Conservation (phyloP, 2,113 vertebrate species). For the Peucedramus taeniatus region DNA sequence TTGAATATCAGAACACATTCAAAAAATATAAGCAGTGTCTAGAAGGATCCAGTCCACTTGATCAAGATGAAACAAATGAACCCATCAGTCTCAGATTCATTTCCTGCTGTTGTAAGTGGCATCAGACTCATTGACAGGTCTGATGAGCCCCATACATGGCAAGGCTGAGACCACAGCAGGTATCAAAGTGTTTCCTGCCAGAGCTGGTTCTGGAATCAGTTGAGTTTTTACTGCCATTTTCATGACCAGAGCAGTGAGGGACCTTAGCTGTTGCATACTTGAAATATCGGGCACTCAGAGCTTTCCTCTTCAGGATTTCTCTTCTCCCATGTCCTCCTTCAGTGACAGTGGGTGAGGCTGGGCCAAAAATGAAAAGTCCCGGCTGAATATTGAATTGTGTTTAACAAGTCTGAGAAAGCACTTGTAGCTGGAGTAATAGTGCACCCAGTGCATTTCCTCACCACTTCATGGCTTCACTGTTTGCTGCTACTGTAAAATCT, state of each 20-base stretch:
- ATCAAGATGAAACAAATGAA: constrained; percentile 40
- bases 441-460: background rate
- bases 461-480: background rate
- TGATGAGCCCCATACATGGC: constrained; percentile 6
- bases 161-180: background rate
- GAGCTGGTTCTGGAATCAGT: background rate
- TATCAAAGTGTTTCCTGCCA: background rate
- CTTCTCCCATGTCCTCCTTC: background rate
- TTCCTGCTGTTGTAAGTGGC: background rate
- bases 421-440: background rate
- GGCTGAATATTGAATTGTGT: background rate
- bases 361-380: background rate
- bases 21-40: constrained; percentile 13
- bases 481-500: background rate
- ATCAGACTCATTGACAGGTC: background rate
- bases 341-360: background rate
- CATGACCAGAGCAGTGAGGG: background rate
- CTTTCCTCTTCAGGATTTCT: background rate
- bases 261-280: background rate
- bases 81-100: constrained; percentile 4
- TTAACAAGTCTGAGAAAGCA: background rate
- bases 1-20: constrained; percentile 8
- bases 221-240: background rate
- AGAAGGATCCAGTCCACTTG: constrained; percentile 5
- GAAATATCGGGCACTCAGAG: background rate